phyloP scores from a whole-genome alignment of 2,797 vertebrate species.

The Choloepus didactylus region DNA sequence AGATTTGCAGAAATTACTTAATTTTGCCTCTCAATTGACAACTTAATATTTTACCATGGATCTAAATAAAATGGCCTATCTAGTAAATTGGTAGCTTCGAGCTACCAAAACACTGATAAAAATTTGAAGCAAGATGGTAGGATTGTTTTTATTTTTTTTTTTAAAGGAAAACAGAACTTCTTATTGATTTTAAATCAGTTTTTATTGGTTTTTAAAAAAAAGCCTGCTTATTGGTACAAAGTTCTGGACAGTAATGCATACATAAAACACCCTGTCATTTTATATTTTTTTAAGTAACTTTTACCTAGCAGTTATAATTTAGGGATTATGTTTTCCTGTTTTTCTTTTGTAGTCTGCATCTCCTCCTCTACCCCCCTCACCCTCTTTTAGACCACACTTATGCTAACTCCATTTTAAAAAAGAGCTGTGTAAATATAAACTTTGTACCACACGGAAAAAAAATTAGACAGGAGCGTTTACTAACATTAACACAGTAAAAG shows the following conservation, averaged over 20 bases:
- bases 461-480: slow-evolving; percentile 26
- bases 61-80: background rate
- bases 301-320: background rate
- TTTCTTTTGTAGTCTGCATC: background rate
- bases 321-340: slow-evolving; percentile 56
- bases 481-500: slow-evolving; percentile 17
- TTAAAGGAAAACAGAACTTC: slow-evolving; percentile 21
- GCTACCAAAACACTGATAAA: background rate
- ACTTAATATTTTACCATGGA: background rate
- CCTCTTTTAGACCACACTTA: background rate
- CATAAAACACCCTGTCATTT: background rate
- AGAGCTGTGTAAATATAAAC: slow-evolving; percentile 18
- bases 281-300: background rate
- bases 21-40: slow-evolving; percentile 7
- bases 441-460: slow-evolving; percentile 9
- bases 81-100: slow-evolving; percentile 39
- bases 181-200: slow-evolving; percentile 41
- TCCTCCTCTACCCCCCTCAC: background rate
- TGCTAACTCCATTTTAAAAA: background rate
- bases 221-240: background rate
- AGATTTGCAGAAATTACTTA: slow-evolving; percentile 34
- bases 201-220: background rate
- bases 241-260: background rate
- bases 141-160: background rate
- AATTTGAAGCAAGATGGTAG: background rate